A percentile compares a stretch with the other conserved stretches of the same genome.
phyloP scores from a whole-genome alignment of 2,888 invertebrate species.

The Patella depressa region DNA sequence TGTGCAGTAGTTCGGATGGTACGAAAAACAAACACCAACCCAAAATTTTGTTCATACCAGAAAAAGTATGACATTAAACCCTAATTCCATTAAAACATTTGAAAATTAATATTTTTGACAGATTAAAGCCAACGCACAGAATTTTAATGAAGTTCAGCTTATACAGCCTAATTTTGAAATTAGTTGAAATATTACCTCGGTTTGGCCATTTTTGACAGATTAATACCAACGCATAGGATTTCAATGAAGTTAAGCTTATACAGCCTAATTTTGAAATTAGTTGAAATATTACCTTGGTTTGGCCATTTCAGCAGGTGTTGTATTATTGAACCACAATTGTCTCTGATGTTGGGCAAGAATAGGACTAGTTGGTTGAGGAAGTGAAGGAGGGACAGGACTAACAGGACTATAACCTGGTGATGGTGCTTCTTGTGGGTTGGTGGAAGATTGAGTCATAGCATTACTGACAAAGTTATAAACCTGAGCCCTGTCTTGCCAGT shows the following conservation, averaged over 20 bases:
- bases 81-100: no score
- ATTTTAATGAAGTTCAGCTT: no score
- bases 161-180: no score
- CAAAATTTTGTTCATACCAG: no score
- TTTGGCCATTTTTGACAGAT: background rate
- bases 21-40: no score
- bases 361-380: conserved; percentile 6
- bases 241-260: no score
- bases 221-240: background rate
- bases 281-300: background rate
- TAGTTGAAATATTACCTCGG: background rate
- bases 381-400: conserved; percentile 43
- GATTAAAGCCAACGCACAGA: background rate
- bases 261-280: no score
- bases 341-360: background rate
- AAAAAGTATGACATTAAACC: no score
- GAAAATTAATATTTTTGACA: no score
- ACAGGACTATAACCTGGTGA: conserved; percentile 51
- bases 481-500: conserved; percentile 18
- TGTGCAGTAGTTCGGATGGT: no score
- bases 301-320: conserved; percentile 3
- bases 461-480: conserved; percentile 24
- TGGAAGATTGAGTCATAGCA: conserved; percentile 29
- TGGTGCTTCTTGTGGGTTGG: conserved; percentile 40
- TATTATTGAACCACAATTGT: conserved; percentile 6